These are phyloP conservation scores for Drosophila ohnishii DNA, from an alignment of 1,140 invertebrate genomes.

Conservation along the genomic window DNA sequence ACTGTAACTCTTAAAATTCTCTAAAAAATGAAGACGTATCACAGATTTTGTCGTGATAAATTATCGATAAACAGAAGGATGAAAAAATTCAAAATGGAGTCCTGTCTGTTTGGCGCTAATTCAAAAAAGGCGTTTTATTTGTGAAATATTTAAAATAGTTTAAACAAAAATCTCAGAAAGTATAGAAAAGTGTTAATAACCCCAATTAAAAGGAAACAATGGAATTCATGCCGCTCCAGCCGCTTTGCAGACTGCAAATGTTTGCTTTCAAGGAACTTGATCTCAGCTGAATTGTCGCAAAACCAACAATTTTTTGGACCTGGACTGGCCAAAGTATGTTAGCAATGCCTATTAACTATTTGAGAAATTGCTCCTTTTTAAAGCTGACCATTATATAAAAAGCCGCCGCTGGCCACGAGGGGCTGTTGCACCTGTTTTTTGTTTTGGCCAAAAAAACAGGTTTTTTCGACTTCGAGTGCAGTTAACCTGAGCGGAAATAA, in stretches of 20 bases:
- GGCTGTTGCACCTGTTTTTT: conserved; percentile 45
- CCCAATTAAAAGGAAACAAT: conserved; percentile 7
- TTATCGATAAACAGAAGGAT: no score
- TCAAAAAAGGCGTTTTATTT: background rate
- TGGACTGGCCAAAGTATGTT: conserved; percentile 32
- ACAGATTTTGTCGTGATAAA: no score
- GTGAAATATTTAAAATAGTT: no score
- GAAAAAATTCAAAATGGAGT: no score
- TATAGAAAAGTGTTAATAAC: background rate
- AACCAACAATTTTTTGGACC: conserved; percentile 2
- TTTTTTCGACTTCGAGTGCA: conserved; percentile 44
- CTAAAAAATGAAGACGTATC: no score
- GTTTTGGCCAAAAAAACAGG: conserved; percentile 37
- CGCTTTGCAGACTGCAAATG: background rate
- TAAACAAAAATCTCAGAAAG: background rate
- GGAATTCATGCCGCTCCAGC: background rate
- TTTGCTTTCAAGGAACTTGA: conserved; percentile 19
- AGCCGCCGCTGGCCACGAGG: conserved; percentile 19
- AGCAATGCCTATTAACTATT: conserved; percentile 33
- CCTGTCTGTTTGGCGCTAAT: no score
- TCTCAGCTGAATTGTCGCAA: conserved; percentile 21
- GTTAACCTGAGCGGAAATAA: conserved; percentile 66
- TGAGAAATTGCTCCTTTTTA: conserved; percentile 37
- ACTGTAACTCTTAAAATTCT: no score
- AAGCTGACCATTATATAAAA: conserved; percentile 46